A percentile compares a stretch with the other conserved stretches of the same genome.
phyloP scores from a whole-genome alignment of 2,797 vertebrate genomes.

The Tragopan temminckii region DNA sequence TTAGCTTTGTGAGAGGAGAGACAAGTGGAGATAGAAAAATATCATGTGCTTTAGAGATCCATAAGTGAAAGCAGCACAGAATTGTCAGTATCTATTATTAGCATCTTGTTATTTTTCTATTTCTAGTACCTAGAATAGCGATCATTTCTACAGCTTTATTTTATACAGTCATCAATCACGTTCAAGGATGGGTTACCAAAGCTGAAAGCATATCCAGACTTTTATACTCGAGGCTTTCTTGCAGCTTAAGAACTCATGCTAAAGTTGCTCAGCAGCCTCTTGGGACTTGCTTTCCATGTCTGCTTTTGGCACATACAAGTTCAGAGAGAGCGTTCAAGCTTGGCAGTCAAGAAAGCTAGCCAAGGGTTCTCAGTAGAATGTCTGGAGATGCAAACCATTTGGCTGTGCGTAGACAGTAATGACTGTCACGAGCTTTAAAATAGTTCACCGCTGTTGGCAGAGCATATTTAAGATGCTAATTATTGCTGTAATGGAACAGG shows the following conservation, averaged over 20 bases:
- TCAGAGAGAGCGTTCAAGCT: not conserved
- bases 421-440: not conserved
- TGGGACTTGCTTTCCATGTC: fast-evolving
- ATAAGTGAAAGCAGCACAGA: not conserved
- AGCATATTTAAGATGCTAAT: not conserved
- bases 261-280: not conserved
- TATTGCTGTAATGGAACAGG: not conserved
- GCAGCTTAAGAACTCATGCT: not conserved
- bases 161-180: not conserved
- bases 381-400: not conserved
- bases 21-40: not conserved
- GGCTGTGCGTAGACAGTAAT: not conserved
- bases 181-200: conserved; percentile 1
- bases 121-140: not conserved
- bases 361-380: not conserved
- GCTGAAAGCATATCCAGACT: not conserved
- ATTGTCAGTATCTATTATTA: conserved; percentile 33
- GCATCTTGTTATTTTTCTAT: conserved; percentile 7
- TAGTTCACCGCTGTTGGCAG: not conserved
- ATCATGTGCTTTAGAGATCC: not conserved
- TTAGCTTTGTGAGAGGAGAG: not conserved
- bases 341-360: not conserved
- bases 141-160: not conserved
- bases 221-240: not conserved
- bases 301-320: fast-evolving